Evolutionary conservation across 30 jellyfish, hydroid and myxozoan genomes (phyloP).

Genomic region (Turritopsis rubra): DNA sequence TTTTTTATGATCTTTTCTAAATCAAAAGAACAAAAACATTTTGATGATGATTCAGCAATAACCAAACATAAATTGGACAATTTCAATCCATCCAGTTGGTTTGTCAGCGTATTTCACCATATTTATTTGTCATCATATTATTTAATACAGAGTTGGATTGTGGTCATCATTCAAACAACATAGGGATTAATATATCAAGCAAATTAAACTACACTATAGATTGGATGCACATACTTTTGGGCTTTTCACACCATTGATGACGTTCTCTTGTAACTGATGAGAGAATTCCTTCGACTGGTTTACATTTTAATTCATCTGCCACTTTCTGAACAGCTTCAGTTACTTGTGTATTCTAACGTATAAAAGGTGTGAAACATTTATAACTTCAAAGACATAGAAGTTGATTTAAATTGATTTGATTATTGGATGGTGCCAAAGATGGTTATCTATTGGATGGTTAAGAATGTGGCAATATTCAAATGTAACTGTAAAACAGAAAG

Average conservation of each 20-base stretch:
- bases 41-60: neutral
- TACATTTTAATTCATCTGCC: conserved; percentile 86
- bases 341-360: conserved; percentile 49
- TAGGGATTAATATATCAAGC: neutral
- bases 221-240: conserved; percentile 47
- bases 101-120: neutral
- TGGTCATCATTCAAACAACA: neutral
- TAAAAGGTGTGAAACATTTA: neutral
- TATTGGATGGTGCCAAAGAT: too few relatives aligned
- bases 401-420: neutral
- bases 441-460: too few relatives aligned
- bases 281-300: conserved; percentile 98
- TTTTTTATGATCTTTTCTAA: conserved; percentile 92
- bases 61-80: neutral
- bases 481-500: too few relatives aligned
- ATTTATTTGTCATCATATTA: neutral
- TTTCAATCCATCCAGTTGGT: neutral
- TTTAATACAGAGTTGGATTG: neutral
- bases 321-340: conserved; percentile 88
- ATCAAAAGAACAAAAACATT: neutral
- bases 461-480: too few relatives aligned
- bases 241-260: conserved; percentile 85
- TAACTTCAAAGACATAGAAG: neutral
- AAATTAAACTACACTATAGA: neutral
- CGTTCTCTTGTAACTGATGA: conserved; percentile 66